These are phyloP conservation scores for Sarcophaga subvicina DNA, from an alignment of 2,888 invertebrate genomes.

Conservation along the genomic window DNA sequence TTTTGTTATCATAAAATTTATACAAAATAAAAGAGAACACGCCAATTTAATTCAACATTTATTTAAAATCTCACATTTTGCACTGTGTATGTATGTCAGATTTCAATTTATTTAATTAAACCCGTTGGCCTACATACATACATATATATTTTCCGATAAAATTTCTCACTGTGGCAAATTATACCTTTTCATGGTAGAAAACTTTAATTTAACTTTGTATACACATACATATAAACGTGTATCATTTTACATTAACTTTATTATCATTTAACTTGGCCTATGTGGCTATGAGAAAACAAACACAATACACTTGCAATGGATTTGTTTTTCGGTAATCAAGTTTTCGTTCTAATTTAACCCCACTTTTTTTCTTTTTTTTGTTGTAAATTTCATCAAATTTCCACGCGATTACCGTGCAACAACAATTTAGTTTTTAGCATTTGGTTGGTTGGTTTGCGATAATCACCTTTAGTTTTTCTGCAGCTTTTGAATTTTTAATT, in stretches of 20 bases:
- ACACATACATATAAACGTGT: not conserved
- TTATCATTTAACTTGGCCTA: conserved; percentile 3
- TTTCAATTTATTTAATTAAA: too few species aligned
- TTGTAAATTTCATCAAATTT: conserved; percentile 54
- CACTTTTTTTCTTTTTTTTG: not conserved
- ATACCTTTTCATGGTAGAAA: too few species aligned
- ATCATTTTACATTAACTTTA: not conserved
- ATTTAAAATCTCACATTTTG: too few species aligned
- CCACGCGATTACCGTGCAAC: conserved; percentile 56
- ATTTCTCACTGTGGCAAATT: too few species aligned
- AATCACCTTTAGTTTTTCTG: conserved; percentile 54
- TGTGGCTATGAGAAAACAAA: not conserved
- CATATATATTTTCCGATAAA: too few species aligned
- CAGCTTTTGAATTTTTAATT: conserved; percentile 57
- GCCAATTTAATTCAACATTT: too few species aligned
- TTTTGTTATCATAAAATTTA: too few species aligned
- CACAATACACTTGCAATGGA: not conserved
- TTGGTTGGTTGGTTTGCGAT: conserved; percentile 42
- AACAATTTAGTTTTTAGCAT: conserved; percentile 40
- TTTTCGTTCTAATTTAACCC: conserved; percentile 36
- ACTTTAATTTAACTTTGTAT: too few species aligned
- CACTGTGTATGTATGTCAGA: too few species aligned
- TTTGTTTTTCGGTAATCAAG: conserved; percentile 42
- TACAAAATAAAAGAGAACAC: too few species aligned
- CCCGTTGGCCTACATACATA: too few species aligned